These are phyloP conservation scores for Gracilinanus agilis DNA, from an alignment of 2,113 vertebrate species.

Conservation along the genomic window DNA sequence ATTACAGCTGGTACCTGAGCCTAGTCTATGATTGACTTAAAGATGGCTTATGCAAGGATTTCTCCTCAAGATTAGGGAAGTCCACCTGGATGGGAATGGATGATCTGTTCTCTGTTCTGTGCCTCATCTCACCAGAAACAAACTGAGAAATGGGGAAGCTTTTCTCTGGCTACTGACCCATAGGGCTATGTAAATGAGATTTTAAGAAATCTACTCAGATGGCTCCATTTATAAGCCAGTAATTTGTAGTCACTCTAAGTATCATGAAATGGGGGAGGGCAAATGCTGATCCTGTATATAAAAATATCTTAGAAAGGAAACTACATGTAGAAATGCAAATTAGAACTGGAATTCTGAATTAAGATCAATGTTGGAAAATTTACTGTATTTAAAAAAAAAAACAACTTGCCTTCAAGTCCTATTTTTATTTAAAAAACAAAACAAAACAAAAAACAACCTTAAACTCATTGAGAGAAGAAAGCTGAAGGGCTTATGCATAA, in stretches of 20 bases:
- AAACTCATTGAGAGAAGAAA: conserved; percentile 50
- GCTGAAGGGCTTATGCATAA: neutral
- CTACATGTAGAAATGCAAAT: conserved; percentile 51
- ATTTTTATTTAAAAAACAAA: conserved; percentile 18
- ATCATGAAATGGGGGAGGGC: conserved; percentile 55
- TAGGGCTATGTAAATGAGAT: neutral
- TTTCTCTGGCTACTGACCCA: neutral
- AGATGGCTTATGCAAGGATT: conserved; percentile 27
- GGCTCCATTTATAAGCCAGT: neutral
- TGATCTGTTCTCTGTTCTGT: conserved; percentile 20
- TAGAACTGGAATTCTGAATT: conserved; percentile 44
- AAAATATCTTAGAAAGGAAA: conserved; percentile 25
- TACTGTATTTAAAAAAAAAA: neutral
- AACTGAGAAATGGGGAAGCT: neutral
- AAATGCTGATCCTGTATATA: conserved; percentile 46
- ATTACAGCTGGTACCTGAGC: conserved; percentile 40
- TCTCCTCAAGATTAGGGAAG: conserved; percentile 54
- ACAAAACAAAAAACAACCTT: conserved; percentile 56
- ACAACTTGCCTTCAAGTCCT: conserved; percentile 8
- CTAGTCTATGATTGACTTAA: conserved; percentile 50
- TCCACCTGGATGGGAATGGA: conserved; percentile 19
- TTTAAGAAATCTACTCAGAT: neutral
- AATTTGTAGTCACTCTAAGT: conserved; percentile 24
- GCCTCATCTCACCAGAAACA: conserved; percentile 14
- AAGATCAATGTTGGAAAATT: neutral